Evolutionary conservation across 35 echinoderm and acorn worm species (phyloP).

Genomic region (Apostichopus japonicus): DNA sequence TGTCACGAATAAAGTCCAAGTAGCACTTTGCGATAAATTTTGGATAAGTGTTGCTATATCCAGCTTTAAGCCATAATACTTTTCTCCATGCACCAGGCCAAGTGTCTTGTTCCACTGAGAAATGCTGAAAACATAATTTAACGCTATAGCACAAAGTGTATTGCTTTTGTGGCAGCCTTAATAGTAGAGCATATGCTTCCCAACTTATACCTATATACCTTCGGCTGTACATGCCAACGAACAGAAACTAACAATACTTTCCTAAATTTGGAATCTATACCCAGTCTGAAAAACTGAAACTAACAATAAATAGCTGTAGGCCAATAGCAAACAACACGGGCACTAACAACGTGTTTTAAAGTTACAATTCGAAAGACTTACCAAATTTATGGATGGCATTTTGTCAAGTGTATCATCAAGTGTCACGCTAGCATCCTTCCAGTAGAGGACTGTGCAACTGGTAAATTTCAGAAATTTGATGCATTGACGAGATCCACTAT

Average conservation of each 20-base stretch:
- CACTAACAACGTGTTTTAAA: neutral
- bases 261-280: neutral
- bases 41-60: conserved; percentile 58
- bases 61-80: conserved; percentile 68
- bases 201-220: neutral
- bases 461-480: too few relatives aligned
- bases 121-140: neutral
- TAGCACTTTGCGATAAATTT: conserved; percentile 49
- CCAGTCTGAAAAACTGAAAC: neutral
- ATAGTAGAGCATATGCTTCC: neutral
- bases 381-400: too few relatives aligned
- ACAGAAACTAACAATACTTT: neutral
- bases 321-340: neutral
- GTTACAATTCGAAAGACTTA: neutral
- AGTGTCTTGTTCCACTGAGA: neutral
- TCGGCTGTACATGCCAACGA: neutral
- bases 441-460: too few relatives aligned
- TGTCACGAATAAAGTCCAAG: neutral
- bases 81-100: conserved; percentile 4
- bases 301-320: neutral
- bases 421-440: too few relatives aligned
- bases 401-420: too few relatives aligned
- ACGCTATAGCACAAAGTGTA: conserved; percentile 2
- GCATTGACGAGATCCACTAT: too few relatives aligned
- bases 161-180: neutral